Evolutionary conservation across 2,797 vertebrate species (phyloP), one percentile per base, ranked within the genome.

Genomic region (Ibycter americanus): DNA sequence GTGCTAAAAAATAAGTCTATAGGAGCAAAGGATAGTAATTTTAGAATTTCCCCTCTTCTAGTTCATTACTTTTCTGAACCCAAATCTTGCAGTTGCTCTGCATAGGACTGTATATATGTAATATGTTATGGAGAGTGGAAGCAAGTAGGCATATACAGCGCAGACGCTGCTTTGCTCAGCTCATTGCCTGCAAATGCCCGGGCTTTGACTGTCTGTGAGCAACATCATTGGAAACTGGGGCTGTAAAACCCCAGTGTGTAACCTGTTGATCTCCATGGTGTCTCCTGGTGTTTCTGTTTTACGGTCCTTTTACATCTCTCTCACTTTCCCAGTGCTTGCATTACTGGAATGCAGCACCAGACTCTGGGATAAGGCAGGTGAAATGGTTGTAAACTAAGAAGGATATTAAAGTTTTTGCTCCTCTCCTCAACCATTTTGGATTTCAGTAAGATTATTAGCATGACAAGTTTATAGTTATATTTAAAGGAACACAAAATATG

Each of bases 81-180:
- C 40, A 25, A 22, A 32, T 19, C 40, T 73, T 19, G 3, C 71
- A 51, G 47, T 4, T 79, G 42, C 29, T 78, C n/a, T 11, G 0
- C 2, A 1, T 58, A 21, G 66, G 58, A 54, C 38, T 3, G 38
- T 34, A 7, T 6, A 2, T 15, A 5, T 7, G 2, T 12, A 34
- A 17, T 7, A 31, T 17, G 19, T 58, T 63, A 12, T 6, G 19
- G 25, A 40, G 31, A 44, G 61, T 8, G 34, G 52, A 36, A 77
- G 27, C 27, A 42, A 56, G 59, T 2, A 32, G 9, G 2, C 5
- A 1, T 7, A 15, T 11, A 6, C 11, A 68, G n/a, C 0, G 0
- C 4, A 44, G 77, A 40, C 1, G 2, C 38, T 62, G 31, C 54
- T 71, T 34, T 44, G 47, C 74, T 80, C 34, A 1, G 4, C 66